Percentiles rank a stretch among this genome's conserved stretches.
phyloP scores from a whole-genome alignment of 1,140 invertebrate species.

The Penaeus vannamei region DNA sequence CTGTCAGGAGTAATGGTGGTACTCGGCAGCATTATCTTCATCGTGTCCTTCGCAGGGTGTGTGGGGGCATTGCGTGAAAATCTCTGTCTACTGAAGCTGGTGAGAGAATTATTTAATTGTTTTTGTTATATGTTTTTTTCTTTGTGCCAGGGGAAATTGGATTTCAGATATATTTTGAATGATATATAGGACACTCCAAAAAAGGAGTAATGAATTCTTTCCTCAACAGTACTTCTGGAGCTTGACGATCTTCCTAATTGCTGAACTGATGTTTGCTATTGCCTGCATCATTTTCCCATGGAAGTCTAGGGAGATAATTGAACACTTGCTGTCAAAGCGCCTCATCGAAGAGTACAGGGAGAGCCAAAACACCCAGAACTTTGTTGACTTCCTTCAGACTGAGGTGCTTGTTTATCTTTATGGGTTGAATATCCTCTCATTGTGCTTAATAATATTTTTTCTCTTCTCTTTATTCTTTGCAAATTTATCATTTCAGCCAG shows the following conservation, averaged over 20 bases:
- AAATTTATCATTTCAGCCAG: too few relatives aligned
- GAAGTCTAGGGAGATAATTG: slow-evolving; percentile 56
- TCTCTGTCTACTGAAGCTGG: slow-evolving; percentile 51
- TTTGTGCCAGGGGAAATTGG: too few relatives aligned
- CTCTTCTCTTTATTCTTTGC: too few relatives aligned
- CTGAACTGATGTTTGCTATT: slow-evolving; percentile 53
- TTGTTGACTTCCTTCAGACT: slow-evolving; percentile 53
- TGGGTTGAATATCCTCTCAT: background rate
- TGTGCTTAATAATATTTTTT: background rate
- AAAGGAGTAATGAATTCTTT: background rate
- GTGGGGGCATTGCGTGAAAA: slow-evolving; percentile 54
- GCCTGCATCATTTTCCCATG: slow-evolving; percentile 58
- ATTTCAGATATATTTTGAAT: too few relatives aligned
- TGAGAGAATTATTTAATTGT: background rate
- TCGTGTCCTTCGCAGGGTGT: slow-evolving; percentile 58
- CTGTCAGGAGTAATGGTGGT: slow-evolving; percentile 55
- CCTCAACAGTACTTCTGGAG: slow-evolving; percentile 55
- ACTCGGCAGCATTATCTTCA: slow-evolving; percentile 49
- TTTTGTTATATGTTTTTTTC: background rate
- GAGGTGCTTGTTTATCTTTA: slow-evolving; percentile 12
- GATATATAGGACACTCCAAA: too few relatives aligned
- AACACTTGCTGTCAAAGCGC: slow-evolving; percentile 47
- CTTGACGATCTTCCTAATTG: slow-evolving; percentile 57
- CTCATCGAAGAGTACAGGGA: slow-evolving; percentile 48
- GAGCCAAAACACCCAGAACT: slow-evolving; percentile 55